These are phyloP conservation scores for Geopemphigus sp. DNA, from an alignment of 1,140 invertebrate species.

Conservation along the genomic window DNA sequence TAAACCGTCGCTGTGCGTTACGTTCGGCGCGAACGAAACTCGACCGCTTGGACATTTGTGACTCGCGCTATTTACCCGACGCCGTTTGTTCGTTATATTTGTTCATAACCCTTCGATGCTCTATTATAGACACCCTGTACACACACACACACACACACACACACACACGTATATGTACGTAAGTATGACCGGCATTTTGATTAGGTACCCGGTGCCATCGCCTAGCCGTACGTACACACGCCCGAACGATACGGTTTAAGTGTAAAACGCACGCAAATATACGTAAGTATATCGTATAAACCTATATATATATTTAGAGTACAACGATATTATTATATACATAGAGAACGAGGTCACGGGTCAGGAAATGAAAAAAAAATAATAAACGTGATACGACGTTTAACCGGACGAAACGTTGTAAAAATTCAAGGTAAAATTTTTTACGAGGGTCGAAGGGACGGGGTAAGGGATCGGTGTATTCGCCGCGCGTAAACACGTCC, in stretches of 20 bases:
- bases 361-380: neutral
- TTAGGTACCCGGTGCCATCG: conserved; percentile 33
- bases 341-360: conserved; percentile 26
- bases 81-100: too few species aligned
- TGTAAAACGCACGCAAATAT: conserved; percentile 35
- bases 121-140: too few species aligned
- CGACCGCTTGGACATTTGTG: too few species aligned
- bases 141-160: neutral
- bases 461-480: too few species aligned
- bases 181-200: conserved; percentile 1
- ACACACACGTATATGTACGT: neutral
- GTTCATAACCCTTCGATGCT: too few species aligned
- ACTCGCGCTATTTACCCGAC: too few species aligned
- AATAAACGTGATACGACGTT: too few species aligned
- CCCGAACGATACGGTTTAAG: conserved; percentile 1
- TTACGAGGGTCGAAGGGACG: too few species aligned
- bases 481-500: too few species aligned
- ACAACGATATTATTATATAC: neutral
- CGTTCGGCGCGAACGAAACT: too few species aligned
- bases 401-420: neutral
- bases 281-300: neutral
- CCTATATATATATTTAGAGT: neutral
- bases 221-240: conserved; percentile 18
- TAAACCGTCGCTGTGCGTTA: too few species aligned
- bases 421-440: too few species aligned